A percentile compares a stretch with the other conserved stretches of the same genome.
Evolutionary conservation across 2,797 vertebrate genomes (phyloP).

Genomic region (Spheniscus humboldti): DNA sequence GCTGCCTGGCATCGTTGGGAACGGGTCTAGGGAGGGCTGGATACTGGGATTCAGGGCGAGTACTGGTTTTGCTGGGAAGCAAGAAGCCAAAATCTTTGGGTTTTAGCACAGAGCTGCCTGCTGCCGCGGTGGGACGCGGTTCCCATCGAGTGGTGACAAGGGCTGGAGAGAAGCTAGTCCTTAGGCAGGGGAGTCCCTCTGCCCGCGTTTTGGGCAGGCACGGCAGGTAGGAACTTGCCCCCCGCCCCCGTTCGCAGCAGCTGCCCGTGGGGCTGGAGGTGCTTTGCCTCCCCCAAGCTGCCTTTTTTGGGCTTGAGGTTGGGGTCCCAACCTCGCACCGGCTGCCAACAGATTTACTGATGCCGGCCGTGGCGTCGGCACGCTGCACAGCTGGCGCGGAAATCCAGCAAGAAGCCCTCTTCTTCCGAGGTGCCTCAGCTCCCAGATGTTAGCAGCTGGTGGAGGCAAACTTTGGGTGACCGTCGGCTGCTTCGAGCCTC

Average conservation of each 20-base stretch:
- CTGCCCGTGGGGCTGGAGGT: not conserved
- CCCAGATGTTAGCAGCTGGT: not conserved
- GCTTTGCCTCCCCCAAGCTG: accelerated
- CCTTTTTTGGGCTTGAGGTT: not conserved
- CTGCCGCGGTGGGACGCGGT: not conserved
- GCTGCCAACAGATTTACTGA: not conserved
- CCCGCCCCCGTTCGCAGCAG: not conserved
- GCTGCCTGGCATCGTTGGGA: not conserved
- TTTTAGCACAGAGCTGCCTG: not conserved
- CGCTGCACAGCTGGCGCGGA: not conserved
- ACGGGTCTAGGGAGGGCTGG: too few species aligned
- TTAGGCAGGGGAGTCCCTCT: not conserved
- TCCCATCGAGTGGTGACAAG: not conserved
- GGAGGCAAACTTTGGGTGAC: not conserved
- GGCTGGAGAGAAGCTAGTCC: not conserved
- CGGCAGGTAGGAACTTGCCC: not conserved
- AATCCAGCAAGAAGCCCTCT: not conserved
- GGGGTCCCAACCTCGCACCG: not conserved
- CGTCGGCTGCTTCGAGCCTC: accelerated
- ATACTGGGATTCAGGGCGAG: not conserved
- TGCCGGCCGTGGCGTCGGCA: too few species aligned
- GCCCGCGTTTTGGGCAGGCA: not conserved
- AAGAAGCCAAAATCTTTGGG: not conserved
- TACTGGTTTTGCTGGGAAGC: not conserved
- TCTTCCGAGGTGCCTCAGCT: not conserved